Evolutionary conservation across 2,888 invertebrate species (phyloP).

Genomic region (Drymonia ruficornis): DNA sequence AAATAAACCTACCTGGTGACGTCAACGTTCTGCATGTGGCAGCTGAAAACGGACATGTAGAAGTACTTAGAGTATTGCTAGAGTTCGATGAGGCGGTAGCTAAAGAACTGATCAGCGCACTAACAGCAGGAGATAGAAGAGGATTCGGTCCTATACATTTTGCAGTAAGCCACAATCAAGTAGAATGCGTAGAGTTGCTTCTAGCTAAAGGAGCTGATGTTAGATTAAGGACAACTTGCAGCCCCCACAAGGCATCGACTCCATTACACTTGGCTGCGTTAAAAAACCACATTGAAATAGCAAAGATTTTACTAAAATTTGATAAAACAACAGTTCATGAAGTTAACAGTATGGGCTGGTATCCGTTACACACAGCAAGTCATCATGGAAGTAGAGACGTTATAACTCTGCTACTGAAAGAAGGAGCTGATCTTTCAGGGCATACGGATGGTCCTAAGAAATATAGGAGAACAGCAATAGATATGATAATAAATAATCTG

Average conservation of each 20-base stretch:
- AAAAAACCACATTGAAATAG: slow-evolving; percentile 67
- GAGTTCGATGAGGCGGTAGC: slow-evolving; percentile 67
- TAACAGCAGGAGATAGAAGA: slow-evolving; percentile 64
- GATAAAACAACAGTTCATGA: slow-evolving; percentile 74
- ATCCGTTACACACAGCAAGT: slow-evolving; percentile 76
- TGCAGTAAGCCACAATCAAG: slow-evolving; percentile 81
- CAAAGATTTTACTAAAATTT: slow-evolving; percentile 61
- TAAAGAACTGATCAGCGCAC: slow-evolving; percentile 54
- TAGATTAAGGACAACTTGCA: slow-evolving; percentile 67
- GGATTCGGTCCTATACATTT: slow-evolving; percentile 82
- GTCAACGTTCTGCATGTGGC: slow-evolving; percentile 86
- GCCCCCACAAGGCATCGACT: slow-evolving; percentile 70
- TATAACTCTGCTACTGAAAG: slow-evolving; percentile 66
- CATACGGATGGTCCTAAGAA: slow-evolving; percentile 71
- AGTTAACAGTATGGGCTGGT: slow-evolving; percentile 64
- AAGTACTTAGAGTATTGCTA: slow-evolving; percentile 81
- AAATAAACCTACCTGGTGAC: slow-evolving; percentile 69
- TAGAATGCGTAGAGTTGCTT: slow-evolving; percentile 73
- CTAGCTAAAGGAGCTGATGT: slow-evolving; percentile 75
- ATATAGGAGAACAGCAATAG: slow-evolving; percentile 74
- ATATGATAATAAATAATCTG: slow-evolving; percentile 76
- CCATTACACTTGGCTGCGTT: slow-evolving; percentile 77
- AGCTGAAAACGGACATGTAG: slow-evolving; percentile 80
- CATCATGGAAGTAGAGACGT: slow-evolving; percentile 85
- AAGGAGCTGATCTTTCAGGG: slow-evolving; percentile 76